These are phyloP conservation scores for Erpobdella octoculata DNA, from an alignment of 2,888 invertebrate genomes.

Conservation along the genomic window DNA sequence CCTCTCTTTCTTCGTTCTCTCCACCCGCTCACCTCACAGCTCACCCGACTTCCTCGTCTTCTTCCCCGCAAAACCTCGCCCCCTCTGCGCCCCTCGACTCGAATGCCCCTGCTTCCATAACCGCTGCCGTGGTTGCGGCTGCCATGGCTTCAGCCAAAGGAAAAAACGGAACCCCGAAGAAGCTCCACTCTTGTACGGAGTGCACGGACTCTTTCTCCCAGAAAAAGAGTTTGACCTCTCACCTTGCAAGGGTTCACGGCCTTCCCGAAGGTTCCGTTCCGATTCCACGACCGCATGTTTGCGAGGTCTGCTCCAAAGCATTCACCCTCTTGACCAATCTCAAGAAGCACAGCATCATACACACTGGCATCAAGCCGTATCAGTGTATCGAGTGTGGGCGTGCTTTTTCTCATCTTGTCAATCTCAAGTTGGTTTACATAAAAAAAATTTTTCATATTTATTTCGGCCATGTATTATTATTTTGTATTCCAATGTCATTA, in stretches of 20 bases:
- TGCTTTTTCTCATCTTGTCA: slow-evolving; percentile 25
- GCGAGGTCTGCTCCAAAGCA: slow-evolving; percentile 24
- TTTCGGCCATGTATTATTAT: no score
- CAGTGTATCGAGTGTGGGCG: slow-evolving; percentile 24
- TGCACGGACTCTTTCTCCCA: slow-evolving; percentile 20
- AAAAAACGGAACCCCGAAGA: slow-evolving; percentile 13
- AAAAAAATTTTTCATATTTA: not conserved
- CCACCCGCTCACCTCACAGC: slow-evolving; percentile 4
- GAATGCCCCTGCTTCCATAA: not conserved
- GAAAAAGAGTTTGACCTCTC: slow-evolving; percentile 21
- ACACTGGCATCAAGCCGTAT: slow-evolving; percentile 26
- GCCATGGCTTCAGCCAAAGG: not conserved
- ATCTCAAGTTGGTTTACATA: slow-evolving; percentile 13
- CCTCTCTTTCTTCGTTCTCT: not conserved
- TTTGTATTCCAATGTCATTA: no score
- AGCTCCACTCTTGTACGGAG: slow-evolving; percentile 16
- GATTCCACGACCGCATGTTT: slow-evolving; percentile 26
- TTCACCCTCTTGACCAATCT: slow-evolving; percentile 29
- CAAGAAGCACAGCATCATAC: slow-evolving; percentile 30
- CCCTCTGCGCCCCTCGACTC: not conserved
- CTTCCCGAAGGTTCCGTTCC: slow-evolving; percentile 9
- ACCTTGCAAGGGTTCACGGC: slow-evolving; percentile 12
- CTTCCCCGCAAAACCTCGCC: not conserved
- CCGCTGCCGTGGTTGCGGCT: not conserved
- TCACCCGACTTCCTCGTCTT: not conserved